Base-by-base conservation (phyloP, 2,113 vertebrate genomes). In the Burhinus bistriatus region DNA sequence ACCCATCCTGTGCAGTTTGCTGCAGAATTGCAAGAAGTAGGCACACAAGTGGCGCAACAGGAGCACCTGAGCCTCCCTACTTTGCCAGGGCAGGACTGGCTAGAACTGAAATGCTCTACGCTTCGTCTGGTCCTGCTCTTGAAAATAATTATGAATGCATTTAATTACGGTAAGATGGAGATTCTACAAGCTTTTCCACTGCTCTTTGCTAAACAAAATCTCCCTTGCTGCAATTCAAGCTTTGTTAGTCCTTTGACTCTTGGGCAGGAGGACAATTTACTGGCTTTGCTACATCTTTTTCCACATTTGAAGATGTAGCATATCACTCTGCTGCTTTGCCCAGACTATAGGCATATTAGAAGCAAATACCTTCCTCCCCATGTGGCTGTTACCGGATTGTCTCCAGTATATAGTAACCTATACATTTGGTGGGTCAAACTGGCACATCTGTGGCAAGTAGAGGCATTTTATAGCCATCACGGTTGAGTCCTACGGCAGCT, bases 31-130 rank as follows among this genome's bases (percentile, higher is more conserved):
- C 21, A 45, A 30, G 26, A 52, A 73, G 19, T 0, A 19, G 51
- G 25, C 21, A 40, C 8, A 1, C 0, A 0, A 21, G 9, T 8
- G 14, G 65, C 5, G 0, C 12, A 54, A 36, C 23, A 44, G 9
- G 65, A 86, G 4, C 30, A 17, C 47, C 11, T 2, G 5, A 6
- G 42, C 47, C 55, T 34, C 54, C 69, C 61, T 13, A 6, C 45
- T 70, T 32, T 34, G 34, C 61, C 52, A 22, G 2, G 11, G 55
- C 59, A 62, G 51, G 36, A 45, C 7, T 20, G 52, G 45, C 14
- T 44, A 13, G 34, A 61, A 47, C 26, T 16, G n/a, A 84, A 92
- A 65, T 12, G 30, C 12, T 54, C 42, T 30, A 13, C 12, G 5
- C 15, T 42, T n/a, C 11, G 9, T 25, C 44, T 32, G 19, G 22